Percentiles rank a stretch among this genome's conserved stretches.
phyloP scores from a whole-genome alignment of 2,113 vertebrate genomes.

The Corapipo altera region DNA sequence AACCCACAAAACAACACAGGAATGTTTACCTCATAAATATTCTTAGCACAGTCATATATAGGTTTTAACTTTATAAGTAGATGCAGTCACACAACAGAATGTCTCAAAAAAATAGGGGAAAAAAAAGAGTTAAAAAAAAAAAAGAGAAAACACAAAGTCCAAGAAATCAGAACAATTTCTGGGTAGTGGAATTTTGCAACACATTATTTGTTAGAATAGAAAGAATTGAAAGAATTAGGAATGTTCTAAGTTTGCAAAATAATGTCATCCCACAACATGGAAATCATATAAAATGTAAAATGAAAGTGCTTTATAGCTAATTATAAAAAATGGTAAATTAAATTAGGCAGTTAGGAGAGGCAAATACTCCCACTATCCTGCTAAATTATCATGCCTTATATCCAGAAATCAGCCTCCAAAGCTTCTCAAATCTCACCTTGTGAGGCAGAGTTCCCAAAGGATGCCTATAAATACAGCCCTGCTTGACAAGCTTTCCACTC shows the following conservation, averaged over 20 bases:
- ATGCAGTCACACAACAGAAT: background rate
- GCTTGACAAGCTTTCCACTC: conserved; percentile 36
- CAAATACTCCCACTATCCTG: conserved; percentile 13
- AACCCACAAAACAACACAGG: background rate
- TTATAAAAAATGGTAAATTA: conserved; percentile 16
- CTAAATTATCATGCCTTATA: conserved; percentile 30
- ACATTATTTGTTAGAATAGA: background rate
- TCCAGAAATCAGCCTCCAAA: conserved; percentile 23
- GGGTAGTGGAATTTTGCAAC: background rate
- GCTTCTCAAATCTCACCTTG: conserved; percentile 41
- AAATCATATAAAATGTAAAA: background rate
- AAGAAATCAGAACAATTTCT: background rate
- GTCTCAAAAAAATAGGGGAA: background rate
- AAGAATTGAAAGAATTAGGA: conserved; percentile 6
- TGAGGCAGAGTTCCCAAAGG: conserved; percentile 30
- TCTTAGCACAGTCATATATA: background rate
- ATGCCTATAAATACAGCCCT: conserved; percentile 31
- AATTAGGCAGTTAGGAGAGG: conserved; percentile 5
- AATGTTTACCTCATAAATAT: background rate
- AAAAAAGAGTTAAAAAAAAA: background rate
- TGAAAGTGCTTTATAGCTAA: background rate
- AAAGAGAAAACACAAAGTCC: background rate
- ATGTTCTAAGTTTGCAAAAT: background rate
- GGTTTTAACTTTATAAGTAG: background rate
- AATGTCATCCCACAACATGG: background rate